Conservation (phyloP, 92 coral and sea anemone species). For the Anthopleura xanthogrammica region DNA sequence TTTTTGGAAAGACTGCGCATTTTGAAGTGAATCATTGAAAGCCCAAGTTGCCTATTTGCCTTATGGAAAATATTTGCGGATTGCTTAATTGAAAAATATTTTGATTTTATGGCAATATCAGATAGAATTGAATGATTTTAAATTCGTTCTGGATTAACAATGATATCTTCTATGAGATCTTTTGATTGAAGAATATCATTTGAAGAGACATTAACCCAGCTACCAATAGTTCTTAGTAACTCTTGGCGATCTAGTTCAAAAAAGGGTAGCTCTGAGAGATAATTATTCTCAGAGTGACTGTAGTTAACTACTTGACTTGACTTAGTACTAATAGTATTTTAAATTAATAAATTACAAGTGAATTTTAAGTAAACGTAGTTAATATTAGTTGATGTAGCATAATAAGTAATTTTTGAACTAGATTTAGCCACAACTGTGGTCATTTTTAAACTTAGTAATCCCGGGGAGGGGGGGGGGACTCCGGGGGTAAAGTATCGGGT, state of each 20-base stretch:
- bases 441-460: too few species aligned
- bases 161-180: slow-evolving; percentile 36
- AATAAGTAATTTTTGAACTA: too few species aligned
- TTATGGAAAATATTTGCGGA: slow-evolving; percentile 18
- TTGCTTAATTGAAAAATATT: slow-evolving; percentile 7
- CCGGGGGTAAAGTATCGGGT: too few species aligned
- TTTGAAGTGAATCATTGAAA: too few species aligned
- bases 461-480: too few species aligned
- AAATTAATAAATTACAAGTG: neutral
- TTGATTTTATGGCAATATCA: neutral
- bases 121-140: too few species aligned
- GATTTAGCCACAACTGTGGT: too few species aligned
- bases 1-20: slow-evolving; percentile 11
- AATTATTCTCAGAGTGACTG: too few species aligned
- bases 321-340: too few species aligned
- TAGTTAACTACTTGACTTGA: too few species aligned
- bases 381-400: too few species aligned
- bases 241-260: slow-evolving; percentile 13
- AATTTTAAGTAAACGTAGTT: too few species aligned
- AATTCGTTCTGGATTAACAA: slow-evolving; percentile 28
- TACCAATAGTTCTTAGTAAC: slow-evolving; percentile 13
- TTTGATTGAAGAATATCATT: slow-evolving; percentile 13
- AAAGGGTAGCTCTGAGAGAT: slow-evolving; percentile 19
- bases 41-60: slow-evolving; percentile 28
- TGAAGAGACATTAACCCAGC: neutral